Evolutionary conservation across 2,797 vertebrate species (phyloP), one percentile per base, ranked within the genome.

Genomic region (Salmo trutta): DNA sequence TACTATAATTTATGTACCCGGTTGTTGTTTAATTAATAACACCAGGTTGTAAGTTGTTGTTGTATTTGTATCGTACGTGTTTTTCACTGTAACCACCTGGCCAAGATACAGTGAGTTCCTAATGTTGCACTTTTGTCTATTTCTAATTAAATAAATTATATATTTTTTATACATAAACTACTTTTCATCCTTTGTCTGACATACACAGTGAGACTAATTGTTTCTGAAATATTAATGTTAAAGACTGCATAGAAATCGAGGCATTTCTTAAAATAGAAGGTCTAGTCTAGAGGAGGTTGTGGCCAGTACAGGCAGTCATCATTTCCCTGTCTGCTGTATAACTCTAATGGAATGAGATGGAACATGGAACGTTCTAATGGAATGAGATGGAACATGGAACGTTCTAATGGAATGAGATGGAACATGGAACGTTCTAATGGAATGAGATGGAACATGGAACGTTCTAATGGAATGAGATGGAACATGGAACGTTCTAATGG

Each of bases 101-200:
- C 82, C 77, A 78, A 83, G 75, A 88, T 79, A 75, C 79, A 74
- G 75, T 75, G 79, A 85, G 75, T 81, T 79, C 64, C 85, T 86
- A 81, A 89, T 87, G 72, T 84, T 89, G 90, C 91, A 92, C 90
- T 87, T 81, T 88, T 86, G 59, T 75, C 72, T 75, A 59, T 85
- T 89, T 87, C 71, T 85, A 90, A 88, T 91, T 47, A 91, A 91
- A 92, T 70, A 87, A 86, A 83, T 73, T 91, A 78, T 92, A 89
- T 92, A 77, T 81, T 90, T 90, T 93, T 90, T 90, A 88, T 90
- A 90, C 51, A 88, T 83, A 84, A 51, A 12, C 53, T 47, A 53
- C 21, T 78, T 70, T 74, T 72, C 0, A 5, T 68, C 1, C 31
- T 75, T 16, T 54, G 62, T 81, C 29, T 31, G 70, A 47, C n/a